Conservation (phyloP, 2,888 invertebrate species). For the Sthenelais limicola region DNA sequence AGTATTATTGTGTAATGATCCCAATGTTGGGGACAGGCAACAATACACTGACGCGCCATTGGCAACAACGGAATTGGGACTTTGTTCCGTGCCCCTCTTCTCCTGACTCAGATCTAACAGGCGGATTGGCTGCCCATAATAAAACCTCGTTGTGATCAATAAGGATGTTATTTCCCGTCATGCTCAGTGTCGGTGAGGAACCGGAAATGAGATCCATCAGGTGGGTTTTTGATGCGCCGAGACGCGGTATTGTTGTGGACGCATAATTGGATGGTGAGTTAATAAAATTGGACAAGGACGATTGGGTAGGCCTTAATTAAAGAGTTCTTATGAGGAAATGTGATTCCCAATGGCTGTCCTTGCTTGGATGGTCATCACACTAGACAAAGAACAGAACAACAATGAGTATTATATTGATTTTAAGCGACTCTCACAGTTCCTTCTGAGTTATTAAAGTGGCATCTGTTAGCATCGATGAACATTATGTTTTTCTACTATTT, state of each 20-base stretch:
- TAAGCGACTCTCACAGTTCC: too few species aligned
- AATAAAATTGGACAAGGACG: not conserved
- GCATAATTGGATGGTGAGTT: conserved; percentile 2
- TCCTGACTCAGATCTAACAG: conserved; percentile 11
- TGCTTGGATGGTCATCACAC: not conserved
- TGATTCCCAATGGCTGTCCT: not conserved
- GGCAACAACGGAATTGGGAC: conserved; percentile 1
- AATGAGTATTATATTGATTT: too few species aligned
- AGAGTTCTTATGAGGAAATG: not conserved
- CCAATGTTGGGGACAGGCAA: too few species aligned
- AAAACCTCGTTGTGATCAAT: conserved; percentile 14
- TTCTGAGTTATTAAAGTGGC: too few species aligned
- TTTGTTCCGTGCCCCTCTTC: not conserved
- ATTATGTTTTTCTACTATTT: too few species aligned
- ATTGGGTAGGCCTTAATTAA: conserved; percentile 6
- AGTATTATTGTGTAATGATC: conserved; percentile 17
- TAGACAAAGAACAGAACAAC: too few species aligned
- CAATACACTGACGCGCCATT: too few species aligned
- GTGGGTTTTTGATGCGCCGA: conserved; percentile 12
- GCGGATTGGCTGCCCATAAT: conserved; percentile 21
- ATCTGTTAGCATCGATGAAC: too few species aligned
- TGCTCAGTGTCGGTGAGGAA: conserved; percentile 6
- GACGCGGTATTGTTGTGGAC: not conserved
- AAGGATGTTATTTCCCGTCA: conserved; percentile 28
- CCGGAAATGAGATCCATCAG: conserved; percentile 37